These are phyloP conservation scores for Virgularia gustaviana DNA, from an alignment of 92 coral and sea anemone species.

Conservation along the genomic window DNA sequence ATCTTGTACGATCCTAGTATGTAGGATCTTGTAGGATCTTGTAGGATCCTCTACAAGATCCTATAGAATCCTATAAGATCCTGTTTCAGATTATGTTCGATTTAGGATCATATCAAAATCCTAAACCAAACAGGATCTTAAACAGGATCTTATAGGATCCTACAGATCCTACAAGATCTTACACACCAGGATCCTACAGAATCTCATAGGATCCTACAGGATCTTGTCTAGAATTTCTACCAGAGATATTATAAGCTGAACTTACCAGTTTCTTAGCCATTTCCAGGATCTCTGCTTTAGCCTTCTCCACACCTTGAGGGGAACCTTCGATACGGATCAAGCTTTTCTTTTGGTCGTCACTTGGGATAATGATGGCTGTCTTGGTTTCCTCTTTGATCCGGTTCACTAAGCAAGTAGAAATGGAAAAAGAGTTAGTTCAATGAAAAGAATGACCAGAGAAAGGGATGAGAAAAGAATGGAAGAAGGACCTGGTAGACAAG, in stretches of 20 bases:
- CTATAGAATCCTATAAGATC: too few species aligned
- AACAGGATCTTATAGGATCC: too few species aligned
- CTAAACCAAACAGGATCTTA: too few species aligned
- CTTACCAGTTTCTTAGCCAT: slow-evolving; percentile 95
- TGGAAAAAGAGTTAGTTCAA: background rate
- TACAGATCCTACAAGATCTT: too few species aligned
- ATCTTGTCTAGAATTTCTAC: too few species aligned
- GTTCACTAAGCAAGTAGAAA: slow-evolving; percentile 53
- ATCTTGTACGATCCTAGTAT: too few species aligned
- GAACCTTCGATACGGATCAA: slow-evolving; percentile 93
- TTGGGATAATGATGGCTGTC: slow-evolving; percentile 91
- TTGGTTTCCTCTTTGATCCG: slow-evolving; percentile 94
- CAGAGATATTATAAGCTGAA: background rate
- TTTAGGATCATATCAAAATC: too few species aligned
- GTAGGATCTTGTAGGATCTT: too few species aligned
- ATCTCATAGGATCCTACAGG: too few species aligned
- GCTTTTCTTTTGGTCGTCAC: slow-evolving; percentile 81
- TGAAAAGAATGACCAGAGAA: background rate
- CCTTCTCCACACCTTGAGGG: slow-evolving; percentile 94
- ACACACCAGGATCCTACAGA: too few species aligned
- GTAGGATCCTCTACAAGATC: too few species aligned
- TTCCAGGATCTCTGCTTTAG: slow-evolving; percentile 80
- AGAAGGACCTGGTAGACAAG: background rate
- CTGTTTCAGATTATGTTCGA: too few species aligned
- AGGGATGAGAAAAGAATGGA: background rate